Conservation (phyloP, 2,113 vertebrate genomes). For the Menura novaehollandiae region DNA sequence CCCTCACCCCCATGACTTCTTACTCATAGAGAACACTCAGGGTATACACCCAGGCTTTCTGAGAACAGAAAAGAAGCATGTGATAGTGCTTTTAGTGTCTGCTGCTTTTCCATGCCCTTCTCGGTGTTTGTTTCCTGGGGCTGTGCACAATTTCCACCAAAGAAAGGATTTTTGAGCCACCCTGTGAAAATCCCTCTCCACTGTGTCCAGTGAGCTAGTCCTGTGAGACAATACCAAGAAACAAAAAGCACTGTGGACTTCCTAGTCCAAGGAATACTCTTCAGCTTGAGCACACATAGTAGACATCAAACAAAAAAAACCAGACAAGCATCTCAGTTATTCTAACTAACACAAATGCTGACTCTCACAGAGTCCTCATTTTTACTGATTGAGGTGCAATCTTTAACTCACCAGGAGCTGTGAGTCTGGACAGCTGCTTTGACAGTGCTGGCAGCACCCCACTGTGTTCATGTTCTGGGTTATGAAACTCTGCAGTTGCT, state of each 20-base stretch:
- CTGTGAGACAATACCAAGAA: neutral
- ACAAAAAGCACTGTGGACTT: neutral
- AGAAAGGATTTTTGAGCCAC: neutral
- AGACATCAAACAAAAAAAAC: neutral
- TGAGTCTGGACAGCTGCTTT: constrained; percentile 1
- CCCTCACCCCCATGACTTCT: neutral
- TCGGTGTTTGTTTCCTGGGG: neutral
- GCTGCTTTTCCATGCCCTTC: neutral
- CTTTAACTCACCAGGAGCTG: neutral
- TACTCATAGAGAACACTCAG: neutral
- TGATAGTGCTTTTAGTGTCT: neutral
- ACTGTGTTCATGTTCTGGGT: constrained; percentile 3
- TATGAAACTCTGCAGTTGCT: constrained; percentile 28
- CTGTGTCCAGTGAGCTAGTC: neutral
- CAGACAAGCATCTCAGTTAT: neutral
- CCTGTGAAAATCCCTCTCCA: neutral
- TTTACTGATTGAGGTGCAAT: neutral
- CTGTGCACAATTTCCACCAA: neutral
- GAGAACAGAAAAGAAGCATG: neutral
- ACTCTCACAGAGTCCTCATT: constrained; percentile 15
- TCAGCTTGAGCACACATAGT: neutral
- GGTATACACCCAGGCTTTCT: neutral
- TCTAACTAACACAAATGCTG: neutral
- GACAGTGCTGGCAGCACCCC: neutral
- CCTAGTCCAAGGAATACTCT: neutral